Percentiles rank a stretch among this genome's conserved stretches.
These are phyloP conservation scores for Chroicocephalus ridibundus DNA, from an alignment of 2,113 vertebrate genomes.

Conservation along the genomic window DNA sequence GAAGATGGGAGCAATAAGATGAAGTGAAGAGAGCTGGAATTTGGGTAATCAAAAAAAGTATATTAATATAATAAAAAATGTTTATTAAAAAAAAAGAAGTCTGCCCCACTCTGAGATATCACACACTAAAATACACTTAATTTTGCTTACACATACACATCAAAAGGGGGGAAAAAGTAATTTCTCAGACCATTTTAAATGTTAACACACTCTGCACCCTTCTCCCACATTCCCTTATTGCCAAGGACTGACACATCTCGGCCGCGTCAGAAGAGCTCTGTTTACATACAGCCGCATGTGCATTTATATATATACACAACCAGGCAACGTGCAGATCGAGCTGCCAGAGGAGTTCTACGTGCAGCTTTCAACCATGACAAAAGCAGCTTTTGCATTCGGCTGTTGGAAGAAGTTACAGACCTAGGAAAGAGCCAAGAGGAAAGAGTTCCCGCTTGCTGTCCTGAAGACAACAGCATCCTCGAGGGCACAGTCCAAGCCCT, in stretches of 20 bases:
- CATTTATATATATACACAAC: neutral
- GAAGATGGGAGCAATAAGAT: neutral
- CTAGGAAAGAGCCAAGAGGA: neutral
- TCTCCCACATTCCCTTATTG: fast-evolving
- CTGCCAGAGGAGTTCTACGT: neutral
- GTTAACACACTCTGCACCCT: neutral
- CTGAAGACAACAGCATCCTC: neutral
- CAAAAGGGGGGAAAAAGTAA: neutral
- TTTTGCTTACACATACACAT: neutral
- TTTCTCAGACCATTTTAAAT: neutral
- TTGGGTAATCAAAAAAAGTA: neutral
- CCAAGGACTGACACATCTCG: neutral
- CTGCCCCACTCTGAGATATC: neutral
- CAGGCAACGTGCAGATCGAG: neutral
- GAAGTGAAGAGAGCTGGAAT: neutral
- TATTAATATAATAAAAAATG: neutral
- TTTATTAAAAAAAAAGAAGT: neutral
- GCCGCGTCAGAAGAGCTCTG: neutral
- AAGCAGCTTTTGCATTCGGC: neutral
- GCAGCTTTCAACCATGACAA: neutral
- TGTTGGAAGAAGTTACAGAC: conserved; percentile 33
- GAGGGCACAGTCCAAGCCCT: neutral
- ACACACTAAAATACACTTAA: neutral
- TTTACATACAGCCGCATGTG: fast-evolving
- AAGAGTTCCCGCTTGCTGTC: neutral